Evolutionary conservation across 2,888 invertebrate genomes (phyloP).

Genomic region (Idaea straminata): DNA sequence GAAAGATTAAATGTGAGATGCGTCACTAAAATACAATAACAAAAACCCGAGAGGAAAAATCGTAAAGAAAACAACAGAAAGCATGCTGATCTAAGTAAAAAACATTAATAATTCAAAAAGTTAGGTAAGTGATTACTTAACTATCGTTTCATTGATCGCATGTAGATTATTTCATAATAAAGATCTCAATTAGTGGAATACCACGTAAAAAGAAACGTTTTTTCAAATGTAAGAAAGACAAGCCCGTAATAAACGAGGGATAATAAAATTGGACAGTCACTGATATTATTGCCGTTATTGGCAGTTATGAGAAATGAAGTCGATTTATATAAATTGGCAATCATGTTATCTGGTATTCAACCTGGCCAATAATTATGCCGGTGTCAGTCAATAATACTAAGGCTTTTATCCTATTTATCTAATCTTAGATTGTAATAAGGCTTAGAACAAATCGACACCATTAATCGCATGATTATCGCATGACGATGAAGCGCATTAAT

Average conservation of each 20-base stretch:
- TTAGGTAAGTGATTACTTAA: background rate
- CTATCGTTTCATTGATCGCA: background rate
- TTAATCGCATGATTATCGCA: too few relatives aligned
- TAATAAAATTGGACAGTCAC: background rate
- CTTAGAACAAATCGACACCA: background rate
- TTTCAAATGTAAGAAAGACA: background rate
- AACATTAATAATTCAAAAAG: background rate
- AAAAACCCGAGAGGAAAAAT: too few relatives aligned
- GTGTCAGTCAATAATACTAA: background rate
- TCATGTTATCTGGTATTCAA: background rate
- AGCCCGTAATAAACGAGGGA: background rate
- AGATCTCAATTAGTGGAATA: background rate
- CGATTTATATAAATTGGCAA: background rate
- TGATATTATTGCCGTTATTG: background rate
- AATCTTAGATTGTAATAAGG: background rate
- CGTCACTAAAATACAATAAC: too few relatives aligned
- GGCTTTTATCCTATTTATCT: background rate
- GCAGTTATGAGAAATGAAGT: slow-evolving; percentile 1
- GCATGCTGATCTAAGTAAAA: too few relatives aligned
- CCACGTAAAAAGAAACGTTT: background rate
- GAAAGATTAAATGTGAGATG: too few relatives aligned
- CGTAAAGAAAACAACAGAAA: too few relatives aligned
- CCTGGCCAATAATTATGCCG: background rate
- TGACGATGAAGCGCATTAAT: too few relatives aligned
- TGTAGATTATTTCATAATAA: background rate